phyloP scores from a whole-genome alignment of 2,797 vertebrate species.

The Diglossa cyanea region DNA sequence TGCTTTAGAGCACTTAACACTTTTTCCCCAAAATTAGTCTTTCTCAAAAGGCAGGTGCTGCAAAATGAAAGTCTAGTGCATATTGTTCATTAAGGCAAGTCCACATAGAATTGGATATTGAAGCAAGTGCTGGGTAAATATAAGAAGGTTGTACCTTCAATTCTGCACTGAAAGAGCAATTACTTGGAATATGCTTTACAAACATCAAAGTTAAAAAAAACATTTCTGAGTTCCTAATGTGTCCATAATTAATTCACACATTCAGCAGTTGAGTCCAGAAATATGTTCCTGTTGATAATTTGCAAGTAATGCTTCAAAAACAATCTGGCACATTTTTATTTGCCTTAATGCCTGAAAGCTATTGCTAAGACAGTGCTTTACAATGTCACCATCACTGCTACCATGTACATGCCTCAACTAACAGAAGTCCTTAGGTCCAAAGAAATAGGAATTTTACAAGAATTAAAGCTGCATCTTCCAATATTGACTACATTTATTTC shows the following conservation, averaged over 20 bases:
- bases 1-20: background rate
- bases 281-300: constrained; percentile 72
- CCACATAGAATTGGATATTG: background rate
- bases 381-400: background rate
- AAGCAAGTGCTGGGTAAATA: background rate
- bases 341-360: constrained; percentile 36
- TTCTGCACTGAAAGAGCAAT: constrained; percentile 60
- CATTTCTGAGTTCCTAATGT: constrained; percentile 53
- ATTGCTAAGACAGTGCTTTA: background rate
- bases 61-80: background rate
- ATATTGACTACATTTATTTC: background rate
- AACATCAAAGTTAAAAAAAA: constrained; percentile 35
- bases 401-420: background rate
- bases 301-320: constrained; percentile 68
- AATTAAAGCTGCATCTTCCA: background rate
- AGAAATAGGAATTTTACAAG: background rate
- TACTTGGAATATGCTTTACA: background rate
- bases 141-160: background rate
- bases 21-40: background rate
- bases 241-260: constrained; percentile 73
- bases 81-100: background rate
- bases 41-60: background rate
- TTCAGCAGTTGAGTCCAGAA: constrained; percentile 68
- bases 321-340: constrained; percentile 66
- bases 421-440: background rate